Conservation (phyloP, 1,140 invertebrate species). For the Danaus plexippus region DNA sequence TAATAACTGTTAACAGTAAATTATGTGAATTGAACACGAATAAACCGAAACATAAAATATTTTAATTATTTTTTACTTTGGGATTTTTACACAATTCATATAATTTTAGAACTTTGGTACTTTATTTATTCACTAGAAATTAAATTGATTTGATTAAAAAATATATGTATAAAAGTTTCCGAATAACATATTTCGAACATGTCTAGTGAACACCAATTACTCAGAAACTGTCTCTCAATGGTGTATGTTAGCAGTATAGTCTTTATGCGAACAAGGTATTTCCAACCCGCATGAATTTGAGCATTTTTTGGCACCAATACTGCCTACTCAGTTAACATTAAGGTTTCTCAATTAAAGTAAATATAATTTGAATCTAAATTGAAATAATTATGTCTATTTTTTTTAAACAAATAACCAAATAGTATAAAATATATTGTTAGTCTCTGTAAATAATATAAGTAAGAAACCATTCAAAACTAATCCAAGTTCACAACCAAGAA, state of each 20-base stretch:
- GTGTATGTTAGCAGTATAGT: not conserved
- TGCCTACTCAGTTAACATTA: constrained; percentile 12
- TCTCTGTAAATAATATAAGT: constrained; percentile 1
- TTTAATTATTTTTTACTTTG: no score
- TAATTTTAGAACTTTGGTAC: no score
- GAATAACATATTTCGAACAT: not conserved
- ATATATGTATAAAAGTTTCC: not conserved
- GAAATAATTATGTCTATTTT: no score
- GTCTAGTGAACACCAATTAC: not conserved
- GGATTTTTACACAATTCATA: no score
- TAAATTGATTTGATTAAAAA: no score
- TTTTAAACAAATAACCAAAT: no score
- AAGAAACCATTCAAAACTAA: constrained; percentile 5
- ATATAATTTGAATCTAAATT: constrained; percentile 1
- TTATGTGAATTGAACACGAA: no score
- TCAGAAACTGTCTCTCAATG: constrained; percentile 1
- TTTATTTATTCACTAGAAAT: no score
- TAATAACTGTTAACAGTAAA: no score
- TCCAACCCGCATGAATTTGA: constrained; percentile 1
- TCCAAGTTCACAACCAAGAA: constrained; percentile 2
- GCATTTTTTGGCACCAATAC: constrained; percentile 8
- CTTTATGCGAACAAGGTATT: not conserved
- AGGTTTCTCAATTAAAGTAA: constrained; percentile 1
- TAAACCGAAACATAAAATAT: no score
- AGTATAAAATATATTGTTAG: no score